Evolutionary conservation across 2,888 invertebrate species (phyloP).

Genomic region (Bursaphelenchus okinawaensis): DNA sequence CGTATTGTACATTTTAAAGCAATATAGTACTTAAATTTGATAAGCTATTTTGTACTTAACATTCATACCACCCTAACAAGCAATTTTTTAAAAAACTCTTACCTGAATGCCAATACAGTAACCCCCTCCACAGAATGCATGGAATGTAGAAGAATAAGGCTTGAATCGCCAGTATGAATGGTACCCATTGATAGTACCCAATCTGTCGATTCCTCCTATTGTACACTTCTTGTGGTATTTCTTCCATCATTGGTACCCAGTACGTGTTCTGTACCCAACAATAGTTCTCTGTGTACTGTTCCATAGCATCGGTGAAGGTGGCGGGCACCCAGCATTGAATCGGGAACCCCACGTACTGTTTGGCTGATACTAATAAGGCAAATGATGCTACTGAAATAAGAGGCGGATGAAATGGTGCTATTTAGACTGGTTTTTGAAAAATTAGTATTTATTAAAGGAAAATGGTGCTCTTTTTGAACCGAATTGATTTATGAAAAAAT

Average conservation of each 20-base stretch:
- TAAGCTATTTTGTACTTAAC: too few relatives aligned
- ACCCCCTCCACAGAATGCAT: constrained; percentile 57
- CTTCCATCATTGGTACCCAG: constrained; percentile 31
- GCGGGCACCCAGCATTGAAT: constrained; percentile 58
- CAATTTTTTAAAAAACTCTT: neutral
- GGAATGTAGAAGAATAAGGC: constrained; percentile 57
- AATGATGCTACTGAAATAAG: constrained; percentile 53
- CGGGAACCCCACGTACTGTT: constrained; percentile 57
- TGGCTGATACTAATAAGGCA: constrained; percentile 57
- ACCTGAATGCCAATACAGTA: constrained; percentile 58
- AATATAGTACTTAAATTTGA: too few relatives aligned
- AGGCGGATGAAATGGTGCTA: neutral
- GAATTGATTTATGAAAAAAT: too few relatives aligned
- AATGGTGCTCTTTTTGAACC: too few relatives aligned
- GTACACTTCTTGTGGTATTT: constrained; percentile 58
- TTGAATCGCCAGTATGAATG: constrained; percentile 56
- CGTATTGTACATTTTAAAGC: too few relatives aligned
- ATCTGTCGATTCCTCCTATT: constrained; percentile 57
- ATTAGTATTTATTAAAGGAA: too few relatives aligned
- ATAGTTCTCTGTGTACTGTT: constrained; percentile 58
- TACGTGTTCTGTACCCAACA: constrained; percentile 58
- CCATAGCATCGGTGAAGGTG: constrained; percentile 58
- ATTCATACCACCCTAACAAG: neutral
- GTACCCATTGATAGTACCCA: constrained; percentile 56
- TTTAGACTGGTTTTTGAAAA: too few relatives aligned